Percentiles rank a stretch among this genome's conserved stretches.
Evolutionary conservation across 1,140 invertebrate genomes (phyloP).

Genomic region (Listronotus bonariensis): DNA sequence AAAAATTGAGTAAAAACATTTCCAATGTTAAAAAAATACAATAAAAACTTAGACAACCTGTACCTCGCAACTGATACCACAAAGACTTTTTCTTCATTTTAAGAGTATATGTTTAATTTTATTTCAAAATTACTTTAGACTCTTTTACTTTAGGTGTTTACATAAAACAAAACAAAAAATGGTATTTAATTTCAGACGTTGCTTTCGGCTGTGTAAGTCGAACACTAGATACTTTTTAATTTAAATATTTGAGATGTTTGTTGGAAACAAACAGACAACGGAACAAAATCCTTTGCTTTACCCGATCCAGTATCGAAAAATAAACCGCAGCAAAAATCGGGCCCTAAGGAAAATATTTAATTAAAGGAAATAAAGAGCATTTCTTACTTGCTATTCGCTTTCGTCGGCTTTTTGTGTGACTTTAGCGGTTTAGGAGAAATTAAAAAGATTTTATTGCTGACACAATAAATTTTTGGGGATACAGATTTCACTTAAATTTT

Average conservation of each 20-base stretch:
- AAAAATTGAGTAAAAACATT: too few species aligned
- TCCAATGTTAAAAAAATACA: too few species aligned
- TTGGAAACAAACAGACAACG: constrained; percentile 10
- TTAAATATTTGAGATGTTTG: constrained; percentile 15
- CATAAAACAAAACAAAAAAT: constrained; percentile 6
- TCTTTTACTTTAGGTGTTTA: too few species aligned
- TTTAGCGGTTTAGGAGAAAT: neutral
- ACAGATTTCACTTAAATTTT: too few species aligned
- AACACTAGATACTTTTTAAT: constrained; percentile 15
- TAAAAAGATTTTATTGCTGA: too few species aligned
- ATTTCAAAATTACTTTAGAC: too few species aligned
- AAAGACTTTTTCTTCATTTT: too few species aligned
- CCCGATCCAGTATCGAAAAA: constrained; percentile 5
- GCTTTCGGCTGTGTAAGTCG: neutral
- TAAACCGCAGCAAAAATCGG: constrained; percentile 1
- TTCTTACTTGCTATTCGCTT: constrained; percentile 10
- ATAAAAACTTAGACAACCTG: too few species aligned
- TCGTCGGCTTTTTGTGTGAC: constrained; percentile 7
- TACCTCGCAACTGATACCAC: too few species aligned
- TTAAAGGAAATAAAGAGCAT: constrained; percentile 16
- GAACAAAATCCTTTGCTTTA: constrained; percentile 4
- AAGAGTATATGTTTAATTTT: too few species aligned
- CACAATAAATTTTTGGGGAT: too few species aligned
- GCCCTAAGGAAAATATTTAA: constrained; percentile 11
- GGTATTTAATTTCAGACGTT: constrained; percentile 5